phyloP scores from a whole-genome alignment of 2,797 vertebrate species.

The Melanotaenia trifasciata region DNA sequence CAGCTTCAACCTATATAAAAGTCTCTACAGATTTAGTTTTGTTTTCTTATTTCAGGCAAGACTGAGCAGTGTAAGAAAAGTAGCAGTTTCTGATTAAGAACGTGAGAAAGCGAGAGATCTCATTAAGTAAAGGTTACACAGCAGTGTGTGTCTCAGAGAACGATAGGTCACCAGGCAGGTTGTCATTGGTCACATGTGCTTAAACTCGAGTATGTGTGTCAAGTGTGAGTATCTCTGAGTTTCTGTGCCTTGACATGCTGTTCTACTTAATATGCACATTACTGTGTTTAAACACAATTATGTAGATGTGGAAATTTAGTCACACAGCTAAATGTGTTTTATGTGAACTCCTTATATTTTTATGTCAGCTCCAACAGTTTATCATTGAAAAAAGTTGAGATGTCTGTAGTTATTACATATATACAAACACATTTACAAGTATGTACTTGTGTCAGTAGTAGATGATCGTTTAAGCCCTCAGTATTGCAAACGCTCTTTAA shows the following conservation, averaged over 20 bases:
- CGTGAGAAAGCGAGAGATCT: slow-evolving; percentile 28
- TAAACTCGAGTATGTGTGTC: slow-evolving; percentile 32
- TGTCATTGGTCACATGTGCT: slow-evolving; percentile 46
- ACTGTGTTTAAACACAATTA: neutral
- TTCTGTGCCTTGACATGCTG: neutral
- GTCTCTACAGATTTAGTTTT: slow-evolving; percentile 15
- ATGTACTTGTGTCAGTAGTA: too few relatives aligned
- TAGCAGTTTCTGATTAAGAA: slow-evolving; percentile 22
- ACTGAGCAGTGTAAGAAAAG: slow-evolving; percentile 6
- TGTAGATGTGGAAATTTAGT: neutral
- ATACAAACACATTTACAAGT: too few relatives aligned
- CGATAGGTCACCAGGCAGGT: slow-evolving; percentile 29
- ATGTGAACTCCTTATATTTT: neutral
- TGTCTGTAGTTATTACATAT: too few relatives aligned
- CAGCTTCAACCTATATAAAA: slow-evolving; percentile 38
- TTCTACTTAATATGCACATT: neutral
- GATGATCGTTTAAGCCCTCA: too few relatives aligned
- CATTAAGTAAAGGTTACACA: slow-evolving; percentile 68
- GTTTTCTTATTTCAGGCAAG: slow-evolving; percentile 18
- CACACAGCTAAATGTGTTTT: neutral
- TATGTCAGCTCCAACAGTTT: neutral
- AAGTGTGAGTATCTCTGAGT: slow-evolving; percentile 9
- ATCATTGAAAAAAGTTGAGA: too few relatives aligned
- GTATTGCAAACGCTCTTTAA: too few relatives aligned
- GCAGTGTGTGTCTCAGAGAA: slow-evolving; percentile 28